A percentile compares a stretch with the other conserved stretches of the same genome.
phyloP scores from a whole-genome alignment of 2,113 vertebrate genomes.

The Bagarius yarrelli region DNA sequence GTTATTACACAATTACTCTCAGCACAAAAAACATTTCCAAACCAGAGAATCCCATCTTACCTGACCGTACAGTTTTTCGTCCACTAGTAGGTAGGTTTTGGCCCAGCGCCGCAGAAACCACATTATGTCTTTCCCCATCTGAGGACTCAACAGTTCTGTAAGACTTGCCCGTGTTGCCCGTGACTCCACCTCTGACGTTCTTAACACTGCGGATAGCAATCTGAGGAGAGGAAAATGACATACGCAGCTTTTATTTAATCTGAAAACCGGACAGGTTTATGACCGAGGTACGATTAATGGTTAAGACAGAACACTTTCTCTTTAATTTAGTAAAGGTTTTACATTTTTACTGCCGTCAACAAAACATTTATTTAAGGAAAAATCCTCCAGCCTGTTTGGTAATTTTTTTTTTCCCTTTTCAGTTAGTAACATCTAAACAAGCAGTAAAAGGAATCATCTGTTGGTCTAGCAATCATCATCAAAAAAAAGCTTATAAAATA shows the following conservation, averaged over 20 bases:
- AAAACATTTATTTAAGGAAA: background rate
- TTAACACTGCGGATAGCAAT: conserved; percentile 89
- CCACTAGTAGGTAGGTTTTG: conserved; percentile 94
- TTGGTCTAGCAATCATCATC: background rate
- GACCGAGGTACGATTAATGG: background rate
- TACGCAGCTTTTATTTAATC: background rate
- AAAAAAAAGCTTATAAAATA: background rate
- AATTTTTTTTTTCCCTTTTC: background rate
- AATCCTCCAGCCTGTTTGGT: background rate
- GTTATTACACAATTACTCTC: background rate
- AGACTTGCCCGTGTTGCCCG: conserved; percentile 92
- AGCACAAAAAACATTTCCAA: background rate
- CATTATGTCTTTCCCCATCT: conserved; percentile 98
- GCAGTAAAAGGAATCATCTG: background rate
- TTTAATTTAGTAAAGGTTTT: background rate
- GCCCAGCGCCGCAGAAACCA: conserved; percentile 98
- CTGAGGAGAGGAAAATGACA: conserved; percentile 61
- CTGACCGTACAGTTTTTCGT: conserved; percentile 96
- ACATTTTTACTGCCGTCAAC: background rate
- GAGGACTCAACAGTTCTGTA: conserved; percentile 90
- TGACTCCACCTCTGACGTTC: conserved; percentile 97
- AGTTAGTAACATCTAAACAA: background rate
- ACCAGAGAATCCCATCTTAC: conserved; percentile 63
- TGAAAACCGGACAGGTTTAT: no score
- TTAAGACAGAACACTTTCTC: background rate